Evolutionary conservation across 2,113 vertebrate genomes (phyloP).

Genomic region (Thamnophis sirtalis): DNA sequence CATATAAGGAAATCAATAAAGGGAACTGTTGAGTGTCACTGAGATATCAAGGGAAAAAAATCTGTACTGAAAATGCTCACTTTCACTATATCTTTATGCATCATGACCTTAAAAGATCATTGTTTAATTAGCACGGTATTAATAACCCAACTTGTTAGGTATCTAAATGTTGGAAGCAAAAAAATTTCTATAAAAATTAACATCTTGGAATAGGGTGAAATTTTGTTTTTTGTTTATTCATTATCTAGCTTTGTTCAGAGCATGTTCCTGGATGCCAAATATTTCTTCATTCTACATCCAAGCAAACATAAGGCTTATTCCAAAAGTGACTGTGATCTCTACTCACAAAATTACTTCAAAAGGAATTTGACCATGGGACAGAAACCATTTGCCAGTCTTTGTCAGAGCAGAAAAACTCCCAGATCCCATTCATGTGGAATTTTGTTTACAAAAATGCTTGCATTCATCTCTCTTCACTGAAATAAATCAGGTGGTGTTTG

Average conservation of each 20-base stretch:
- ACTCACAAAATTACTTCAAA: background rate
- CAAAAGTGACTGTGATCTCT: slow-evolving; percentile 17
- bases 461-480: background rate
- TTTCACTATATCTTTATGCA: slow-evolving; percentile 14
- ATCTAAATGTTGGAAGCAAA: slow-evolving; percentile 2
- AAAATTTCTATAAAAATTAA: background rate
- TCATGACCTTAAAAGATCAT: background rate
- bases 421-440: slow-evolving; percentile 12
- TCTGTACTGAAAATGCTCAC: slow-evolving; percentile 15
- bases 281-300: slow-evolving; percentile 25
- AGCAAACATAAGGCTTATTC: background rate
- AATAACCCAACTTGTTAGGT: background rate
- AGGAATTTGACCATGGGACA: slow-evolving; percentile 2
- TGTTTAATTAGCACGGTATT: slow-evolving; percentile 1
- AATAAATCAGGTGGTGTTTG: slow-evolving; percentile 6
- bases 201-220: background rate
- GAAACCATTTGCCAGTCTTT: background rate
- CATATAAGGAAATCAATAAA: slow-evolving; percentile 46
- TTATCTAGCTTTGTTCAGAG: slow-evolving; percentile 11
- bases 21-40: slow-evolving; percentile 19
- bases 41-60: slow-evolving; percentile 22
- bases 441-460: background rate
- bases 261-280: slow-evolving; percentile 1
- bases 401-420: background rate
- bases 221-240: slow-evolving; percentile 12